Base-by-base conservation (phyloP, 2,888 invertebrate species). In the Torymus texanus region DNA sequence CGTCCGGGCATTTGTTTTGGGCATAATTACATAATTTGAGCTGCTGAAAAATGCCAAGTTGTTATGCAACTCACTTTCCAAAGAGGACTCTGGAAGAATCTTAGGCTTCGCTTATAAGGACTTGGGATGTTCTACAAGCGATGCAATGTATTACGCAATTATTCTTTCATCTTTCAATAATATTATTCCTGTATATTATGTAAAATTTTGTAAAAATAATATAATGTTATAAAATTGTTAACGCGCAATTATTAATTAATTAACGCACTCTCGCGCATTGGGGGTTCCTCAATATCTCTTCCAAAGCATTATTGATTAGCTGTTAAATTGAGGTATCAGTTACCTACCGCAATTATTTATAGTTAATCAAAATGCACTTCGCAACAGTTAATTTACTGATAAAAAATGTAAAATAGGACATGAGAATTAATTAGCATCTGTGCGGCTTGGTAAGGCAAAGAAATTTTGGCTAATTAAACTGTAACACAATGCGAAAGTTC, bases 1-100 rank as follows among this genome's bases (percentile, higher is more conserved):
- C 41, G 41, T 8, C 41, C 8, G 41, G 8, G 61, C 55, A 61
- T 72, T 61, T 78, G 14, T 61, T 72, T 67, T 65, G 29, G 41
- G 41, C 41, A 56, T 24, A 53, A 56, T 76, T 76, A 50, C 62
- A 59, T 72, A 71, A 78, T 56, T 41, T 53, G 10, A 53, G 59
- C 24, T 13, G 29, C 18, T 10, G 13, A 71, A 50, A 62, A 56
- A 29, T 41, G 50, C 24, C 63, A 66, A 62, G 2, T 16, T 16
- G 29, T 78, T 78, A 78, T 53, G 24, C 59, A 79, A 79, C 16
- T 12, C 3, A 70, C 62, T 76, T 58, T 70, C 67, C 59, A 58
- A 41, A 10, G 66, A 21, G 29, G 29, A 53, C 16, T 41, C 50
- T 53, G 24, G 51, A 68, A 8, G 51, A 59, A 50, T 41, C 41